phyloP scores from a whole-genome alignment of 2,888 invertebrate species.

The Tetragonisca angustula region DNA sequence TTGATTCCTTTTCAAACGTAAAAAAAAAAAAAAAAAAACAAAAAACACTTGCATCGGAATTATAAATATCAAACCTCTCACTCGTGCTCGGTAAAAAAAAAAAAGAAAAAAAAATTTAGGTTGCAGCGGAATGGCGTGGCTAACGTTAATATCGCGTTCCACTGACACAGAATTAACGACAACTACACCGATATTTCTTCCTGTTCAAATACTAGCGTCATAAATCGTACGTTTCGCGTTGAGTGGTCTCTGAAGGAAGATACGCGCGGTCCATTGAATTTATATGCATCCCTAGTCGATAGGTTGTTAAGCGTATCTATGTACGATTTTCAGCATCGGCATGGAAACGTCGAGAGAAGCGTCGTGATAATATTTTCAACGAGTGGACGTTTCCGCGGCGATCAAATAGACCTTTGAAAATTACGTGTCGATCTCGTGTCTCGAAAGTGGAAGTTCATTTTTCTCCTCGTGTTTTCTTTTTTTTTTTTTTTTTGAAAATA shows the following conservation, averaged over 20 bases:
- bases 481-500: conserved; percentile 26
- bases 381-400: conserved; percentile 43
- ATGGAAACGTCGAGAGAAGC: conserved; percentile 24
- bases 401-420: conserved; percentile 45
- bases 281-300: conserved; percentile 24
- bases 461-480: background rate
- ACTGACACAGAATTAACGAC: conserved; percentile 33
- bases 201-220: conserved; percentile 17
- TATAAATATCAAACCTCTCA: conserved; percentile 10
- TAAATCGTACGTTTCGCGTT: conserved; percentile 49
- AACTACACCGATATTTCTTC: conserved; percentile 22
- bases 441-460: conserved; percentile 20
- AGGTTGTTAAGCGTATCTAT: conserved; percentile 1
- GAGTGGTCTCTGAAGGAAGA: conserved; percentile 45
- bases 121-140: background rate
- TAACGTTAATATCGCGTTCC: conserved; percentile 25
- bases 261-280: conserved; percentile 36
- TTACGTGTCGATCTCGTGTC: conserved; percentile 17
- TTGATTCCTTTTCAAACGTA: conserved; percentile 18
- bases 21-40: background rate
- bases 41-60: conserved; percentile 19
- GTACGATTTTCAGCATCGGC: background rate
- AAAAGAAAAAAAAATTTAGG: background rate
- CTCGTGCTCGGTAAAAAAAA: background rate
- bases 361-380: too few relatives aligned